phyloP scores from a whole-genome alignment of 2,113 vertebrate species.

The Mustela nigripes region DNA sequence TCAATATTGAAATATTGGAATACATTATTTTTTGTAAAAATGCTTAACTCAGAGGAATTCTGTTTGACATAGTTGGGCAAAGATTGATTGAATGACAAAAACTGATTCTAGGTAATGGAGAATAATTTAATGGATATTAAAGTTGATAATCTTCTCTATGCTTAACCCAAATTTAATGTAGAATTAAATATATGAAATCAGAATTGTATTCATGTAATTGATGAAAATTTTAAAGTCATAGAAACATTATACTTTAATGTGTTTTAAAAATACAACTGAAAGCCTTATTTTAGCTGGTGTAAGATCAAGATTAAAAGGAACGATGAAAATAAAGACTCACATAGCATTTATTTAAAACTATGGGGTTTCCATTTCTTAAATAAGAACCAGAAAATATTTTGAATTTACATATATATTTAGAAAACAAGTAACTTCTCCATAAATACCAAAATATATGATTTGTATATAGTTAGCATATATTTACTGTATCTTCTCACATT shows the following conservation, averaged over 20 bases:
- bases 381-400: not conserved
- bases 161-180: not conserved
- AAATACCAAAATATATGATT: not conserved
- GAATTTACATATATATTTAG: not conserved
- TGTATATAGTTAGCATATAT: not conserved
- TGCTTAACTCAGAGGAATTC: not conserved
- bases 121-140: not conserved
- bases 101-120: not conserved
- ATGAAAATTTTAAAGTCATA: conserved; percentile 30
- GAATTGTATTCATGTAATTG: not conserved
- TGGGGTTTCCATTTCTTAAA: not conserved
- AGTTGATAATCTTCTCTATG: not conserved
- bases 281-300: not conserved
- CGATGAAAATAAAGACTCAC: not conserved
- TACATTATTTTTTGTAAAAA: not conserved
- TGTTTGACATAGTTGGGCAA: not conserved
- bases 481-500: not conserved
- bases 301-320: conserved; percentile 10
- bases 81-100: not conserved
- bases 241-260: not conserved
- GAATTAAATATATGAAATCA: not conserved
- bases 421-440: not conserved
- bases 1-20: conserved; percentile 6
- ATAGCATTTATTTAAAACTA: not conserved
- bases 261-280: not conserved